Evolutionary conservation across 2,113 vertebrate genomes (phyloP), one percentile per base, ranked within the genome.

Genomic region (Poecile atricapillus): DNA sequence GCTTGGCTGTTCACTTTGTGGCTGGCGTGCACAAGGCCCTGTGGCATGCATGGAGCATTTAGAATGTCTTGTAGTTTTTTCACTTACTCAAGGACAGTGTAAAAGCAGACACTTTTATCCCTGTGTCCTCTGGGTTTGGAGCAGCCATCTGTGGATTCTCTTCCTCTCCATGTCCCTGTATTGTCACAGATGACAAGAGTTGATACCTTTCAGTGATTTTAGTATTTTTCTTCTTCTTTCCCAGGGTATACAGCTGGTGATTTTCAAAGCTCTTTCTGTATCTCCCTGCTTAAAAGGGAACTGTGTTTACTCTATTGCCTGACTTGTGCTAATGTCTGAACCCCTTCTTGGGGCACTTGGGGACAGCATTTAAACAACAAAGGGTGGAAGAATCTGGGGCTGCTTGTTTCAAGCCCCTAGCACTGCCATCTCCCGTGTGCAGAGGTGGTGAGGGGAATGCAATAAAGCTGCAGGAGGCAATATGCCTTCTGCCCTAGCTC

Each of bases 191-290:
- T 90, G 59, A 77, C 19, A 13, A 39, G 18, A 79, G 17, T 13
- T 31, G 49, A 21, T 89, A 73, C 35, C 50, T 91, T 85, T 43
- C 43, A 63, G 50, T 56, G 47, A 25, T 30, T 65, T 79, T 14
- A n/a, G 17, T 52, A 9, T 30, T 43, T 31, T 47, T 77, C 31
- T 60, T 77, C 31, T 60, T 77, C 22, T 86, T 84, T 83, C 37
- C 28, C 22, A 49, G 52, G 7, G 3, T 33, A 10, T 85, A 62
- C 37, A 89, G 63, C 71, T 90, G 39, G 46, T 82, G 77, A 63
- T 37, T 95, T 91, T 59, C 25, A 84, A 67, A 96, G 82, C 46
- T 49, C 8, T 68, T 44, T 93, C 69, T 84, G 35, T 33, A 63
- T 85, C 49, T 79, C 59, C 13, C 28, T 83, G 15, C 49, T 88